phyloP scores from a whole-genome alignment of 1,140 invertebrate genomes.

The Atta cephalotes region DNA sequence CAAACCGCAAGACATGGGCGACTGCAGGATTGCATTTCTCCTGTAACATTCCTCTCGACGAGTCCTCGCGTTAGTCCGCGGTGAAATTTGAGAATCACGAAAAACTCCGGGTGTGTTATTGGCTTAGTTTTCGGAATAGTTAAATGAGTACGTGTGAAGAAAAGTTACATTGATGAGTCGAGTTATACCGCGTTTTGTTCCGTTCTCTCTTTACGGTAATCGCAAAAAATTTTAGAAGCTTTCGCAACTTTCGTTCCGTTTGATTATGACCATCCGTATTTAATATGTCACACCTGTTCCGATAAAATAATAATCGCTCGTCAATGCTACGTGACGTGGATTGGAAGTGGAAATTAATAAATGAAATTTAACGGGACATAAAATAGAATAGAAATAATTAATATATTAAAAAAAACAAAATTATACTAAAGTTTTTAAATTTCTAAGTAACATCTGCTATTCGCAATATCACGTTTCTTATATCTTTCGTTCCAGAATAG shows the following conservation, averaged over 20 bases:
- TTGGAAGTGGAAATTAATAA: background rate
- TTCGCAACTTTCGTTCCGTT: background rate
- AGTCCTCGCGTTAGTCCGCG: conserved; percentile 12
- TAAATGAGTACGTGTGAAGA: background rate
- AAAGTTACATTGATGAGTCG: conserved; percentile 24
- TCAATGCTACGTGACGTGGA: background rate
- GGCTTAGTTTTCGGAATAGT: conserved; percentile 50
- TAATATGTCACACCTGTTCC: background rate
- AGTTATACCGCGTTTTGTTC: conserved; percentile 10
- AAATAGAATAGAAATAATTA: background rate
- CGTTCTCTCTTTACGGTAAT: background rate
- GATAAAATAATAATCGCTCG: conserved; percentile 19
- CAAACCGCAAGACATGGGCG: background rate
- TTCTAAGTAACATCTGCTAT: background rate
- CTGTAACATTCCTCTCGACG: conserved; percentile 6
- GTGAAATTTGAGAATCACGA: conserved; percentile 50
- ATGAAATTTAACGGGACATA: background rate
- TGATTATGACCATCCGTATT: background rate
- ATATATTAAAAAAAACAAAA: background rate
- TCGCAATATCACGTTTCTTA: background rate
- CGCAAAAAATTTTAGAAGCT: conserved; percentile 37
- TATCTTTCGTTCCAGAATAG: conserved; percentile 27
- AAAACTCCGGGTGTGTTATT: conserved; percentile 48
- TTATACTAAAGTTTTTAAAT: background rate
- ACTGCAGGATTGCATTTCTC: conserved; percentile 10